These are phyloP conservation scores for Telmatochromis bifrenatus DNA, from an alignment of 2,113 vertebrate genomes.

Conservation along the genomic window DNA sequence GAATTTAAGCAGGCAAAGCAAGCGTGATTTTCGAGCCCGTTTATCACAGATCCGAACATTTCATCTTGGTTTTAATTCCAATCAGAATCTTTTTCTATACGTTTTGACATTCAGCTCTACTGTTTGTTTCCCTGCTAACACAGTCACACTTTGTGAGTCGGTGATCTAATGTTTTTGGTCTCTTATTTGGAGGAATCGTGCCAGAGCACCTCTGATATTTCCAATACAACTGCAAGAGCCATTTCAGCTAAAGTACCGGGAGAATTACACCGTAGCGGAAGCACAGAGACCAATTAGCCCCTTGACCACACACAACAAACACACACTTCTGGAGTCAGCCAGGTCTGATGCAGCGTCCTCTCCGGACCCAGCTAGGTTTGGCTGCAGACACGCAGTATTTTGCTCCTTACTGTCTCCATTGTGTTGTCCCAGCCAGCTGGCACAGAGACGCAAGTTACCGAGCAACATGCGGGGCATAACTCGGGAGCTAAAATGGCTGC, in stretches of 20 bases:
- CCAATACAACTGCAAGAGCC: neutral
- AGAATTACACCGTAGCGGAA: neutral
- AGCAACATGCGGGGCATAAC: slow-evolving; percentile 33
- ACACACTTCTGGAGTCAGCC: neutral
- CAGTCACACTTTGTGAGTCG: neutral
- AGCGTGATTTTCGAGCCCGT: neutral
- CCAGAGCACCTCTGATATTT: neutral
- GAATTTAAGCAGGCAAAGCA: neutral
- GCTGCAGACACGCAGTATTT: neutral
- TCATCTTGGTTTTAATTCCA: neutral
- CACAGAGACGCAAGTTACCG: slow-evolving; percentile 19
- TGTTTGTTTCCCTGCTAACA: neutral
- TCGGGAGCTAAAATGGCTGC: slow-evolving; percentile 20
- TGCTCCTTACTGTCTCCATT: slow-evolving; percentile 10
- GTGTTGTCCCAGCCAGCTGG: slow-evolving; percentile 30
- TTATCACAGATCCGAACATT: neutral
- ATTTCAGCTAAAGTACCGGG: neutral
- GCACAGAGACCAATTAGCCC: neutral
- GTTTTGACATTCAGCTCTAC: neutral
- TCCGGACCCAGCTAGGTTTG: neutral
- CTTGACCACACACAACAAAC: neutral
- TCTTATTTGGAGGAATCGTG: neutral
- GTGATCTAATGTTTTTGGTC: neutral
- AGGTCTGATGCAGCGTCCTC: neutral
- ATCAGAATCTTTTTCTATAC: neutral